A percentile compares a stretch with the other conserved stretches of the same genome.
Conservation (phyloP, 2,797 vertebrate species). For the Myotis daubentonii region DNA sequence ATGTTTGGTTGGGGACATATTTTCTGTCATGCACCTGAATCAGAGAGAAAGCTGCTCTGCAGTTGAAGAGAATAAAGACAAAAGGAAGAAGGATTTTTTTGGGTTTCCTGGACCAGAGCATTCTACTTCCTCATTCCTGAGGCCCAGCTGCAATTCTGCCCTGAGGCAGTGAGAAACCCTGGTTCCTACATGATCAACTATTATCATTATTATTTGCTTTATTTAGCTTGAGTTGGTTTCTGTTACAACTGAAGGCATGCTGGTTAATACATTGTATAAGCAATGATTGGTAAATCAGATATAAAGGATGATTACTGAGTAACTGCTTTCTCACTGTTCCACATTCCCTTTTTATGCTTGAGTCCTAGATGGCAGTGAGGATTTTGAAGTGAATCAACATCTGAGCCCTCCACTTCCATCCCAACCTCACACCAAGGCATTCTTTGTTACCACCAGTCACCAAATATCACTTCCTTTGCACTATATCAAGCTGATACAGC, state of each 20-base stretch:
- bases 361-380: neutral
- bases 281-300: conserved; percentile 1
- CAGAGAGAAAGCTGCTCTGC: neutral
- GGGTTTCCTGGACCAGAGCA: neutral
- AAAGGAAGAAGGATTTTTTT: neutral
- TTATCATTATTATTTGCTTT: conserved; percentile 5
- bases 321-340: neutral
- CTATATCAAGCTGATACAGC: neutral
- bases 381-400: neutral
- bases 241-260: neutral
- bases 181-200: neutral
- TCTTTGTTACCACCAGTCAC: neutral
- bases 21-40: neutral
- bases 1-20: neutral
- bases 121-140: neutral
- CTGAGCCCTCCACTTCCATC: neutral
- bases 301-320: neutral
- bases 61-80: neutral
- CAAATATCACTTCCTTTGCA: neutral
- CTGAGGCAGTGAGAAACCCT: neutral
- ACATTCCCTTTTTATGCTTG: neutral
- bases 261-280: neutral
- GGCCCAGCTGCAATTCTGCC: neutral
- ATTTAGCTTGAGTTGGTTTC: conserved; percentile 32
- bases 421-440: neutral